A percentile compares a stretch with the other conserved stretches of the same genome.
phyloP scores from a whole-genome alignment of 2,888 invertebrate genomes.

The Eustalomyia histrio region DNA sequence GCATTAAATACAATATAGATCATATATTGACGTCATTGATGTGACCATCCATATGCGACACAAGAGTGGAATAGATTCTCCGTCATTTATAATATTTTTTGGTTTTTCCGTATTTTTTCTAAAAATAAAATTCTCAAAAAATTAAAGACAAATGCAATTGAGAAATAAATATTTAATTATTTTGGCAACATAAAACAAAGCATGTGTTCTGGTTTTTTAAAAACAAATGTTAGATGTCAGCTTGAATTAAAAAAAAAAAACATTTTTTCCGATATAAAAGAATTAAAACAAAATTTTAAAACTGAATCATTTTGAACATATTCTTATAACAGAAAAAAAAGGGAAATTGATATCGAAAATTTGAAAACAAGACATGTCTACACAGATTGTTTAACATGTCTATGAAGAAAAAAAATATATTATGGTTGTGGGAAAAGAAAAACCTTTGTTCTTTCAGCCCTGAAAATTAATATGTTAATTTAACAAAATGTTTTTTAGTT shows the following conservation, averaged over 20 bases:
- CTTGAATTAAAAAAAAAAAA: constrained; percentile 14
- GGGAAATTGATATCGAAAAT: neutral
- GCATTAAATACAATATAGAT: constrained; percentile 19
- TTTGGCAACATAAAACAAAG: constrained; percentile 34
- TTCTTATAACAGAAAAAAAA: neutral
- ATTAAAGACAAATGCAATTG: neutral
- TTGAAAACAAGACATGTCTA: constrained; percentile 3
- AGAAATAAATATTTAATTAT: constrained; percentile 18
- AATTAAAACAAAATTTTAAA: too few relatives aligned
- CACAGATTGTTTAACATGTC: neutral
- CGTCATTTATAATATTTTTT: neutral
- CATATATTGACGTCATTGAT: constrained; percentile 44
- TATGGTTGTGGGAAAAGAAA: constrained; percentile 22
- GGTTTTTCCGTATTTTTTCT: neutral
- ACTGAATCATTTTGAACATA: too few relatives aligned
- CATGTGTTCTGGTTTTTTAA: constrained; percentile 11
- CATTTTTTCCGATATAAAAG: neutral
- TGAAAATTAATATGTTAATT: constrained; percentile 12
- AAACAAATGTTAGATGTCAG: constrained; percentile 46
- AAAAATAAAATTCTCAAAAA: neutral
- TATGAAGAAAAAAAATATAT: neutral
- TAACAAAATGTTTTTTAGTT: constrained; percentile 18
- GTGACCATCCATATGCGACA: neutral
- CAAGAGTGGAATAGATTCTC: neutral
- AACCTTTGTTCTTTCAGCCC: constrained; percentile 20